These are phyloP conservation scores for Danio kyathit DNA, from an alignment of 2,797 vertebrate genomes.

Conservation along the genomic window DNA sequence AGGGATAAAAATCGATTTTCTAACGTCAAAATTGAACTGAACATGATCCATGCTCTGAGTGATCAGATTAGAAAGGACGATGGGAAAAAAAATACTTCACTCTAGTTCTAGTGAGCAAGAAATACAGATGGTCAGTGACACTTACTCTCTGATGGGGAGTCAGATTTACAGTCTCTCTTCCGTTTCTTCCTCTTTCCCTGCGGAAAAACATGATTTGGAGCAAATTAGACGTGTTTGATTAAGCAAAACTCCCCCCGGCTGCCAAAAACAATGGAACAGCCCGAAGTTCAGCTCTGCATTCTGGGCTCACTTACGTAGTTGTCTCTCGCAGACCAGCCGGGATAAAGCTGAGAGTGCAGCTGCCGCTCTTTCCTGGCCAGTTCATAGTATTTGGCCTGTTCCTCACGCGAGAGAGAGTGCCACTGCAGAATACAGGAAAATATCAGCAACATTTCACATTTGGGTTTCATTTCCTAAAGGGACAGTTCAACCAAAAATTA, in stretches of 20 bases:
- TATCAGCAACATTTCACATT: not conserved
- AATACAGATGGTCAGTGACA: slow-evolving; percentile 8
- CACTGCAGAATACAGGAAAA: slow-evolving; percentile 76
- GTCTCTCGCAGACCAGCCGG: slow-evolving; percentile 93
- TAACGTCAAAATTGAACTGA: not conserved
- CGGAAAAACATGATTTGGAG: slow-evolving; percentile 52
- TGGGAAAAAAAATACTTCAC: not conserved
- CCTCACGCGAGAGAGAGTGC: slow-evolving; percentile 91
- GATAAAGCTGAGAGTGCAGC: slow-evolving; percentile 94
- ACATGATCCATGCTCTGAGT: slow-evolving; percentile 13
- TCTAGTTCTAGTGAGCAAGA: slow-evolving; percentile 7
- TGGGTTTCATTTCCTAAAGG: not conserved
- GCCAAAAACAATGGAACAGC: slow-evolving; percentile 18
- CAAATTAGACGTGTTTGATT: slow-evolving; percentile 37
- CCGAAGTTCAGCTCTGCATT: slow-evolving; percentile 7
- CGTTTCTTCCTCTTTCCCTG: slow-evolving; percentile 96
- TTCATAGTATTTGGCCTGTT: slow-evolving; percentile 94
- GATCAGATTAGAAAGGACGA: slow-evolving; percentile 26
- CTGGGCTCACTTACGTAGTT: slow-evolving; percentile 87
- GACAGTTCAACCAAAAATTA: not conserved
- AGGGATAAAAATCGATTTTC: not conserved
- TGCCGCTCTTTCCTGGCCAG: slow-evolving; percentile 93
- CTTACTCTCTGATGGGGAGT: slow-evolving; percentile 79
- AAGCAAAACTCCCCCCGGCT: slow-evolving; percentile 11
- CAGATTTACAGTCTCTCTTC: slow-evolving; percentile 86